Conservation (phyloP, 2,797 vertebrate species). For the Pyrocephalus nanus region DNA sequence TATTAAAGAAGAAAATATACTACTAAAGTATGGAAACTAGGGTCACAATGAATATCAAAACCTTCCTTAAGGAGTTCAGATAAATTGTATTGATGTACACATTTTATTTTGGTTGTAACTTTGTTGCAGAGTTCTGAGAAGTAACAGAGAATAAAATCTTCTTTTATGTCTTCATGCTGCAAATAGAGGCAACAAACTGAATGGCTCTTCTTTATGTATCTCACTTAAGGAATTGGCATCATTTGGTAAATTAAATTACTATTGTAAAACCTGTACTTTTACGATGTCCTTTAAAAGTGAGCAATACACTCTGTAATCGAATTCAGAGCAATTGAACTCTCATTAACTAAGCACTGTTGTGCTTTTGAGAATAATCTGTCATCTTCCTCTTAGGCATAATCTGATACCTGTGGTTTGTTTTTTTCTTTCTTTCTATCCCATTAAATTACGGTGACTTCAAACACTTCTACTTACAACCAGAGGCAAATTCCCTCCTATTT, state of each 20-base stretch:
- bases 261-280: background rate
- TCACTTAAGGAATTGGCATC: background rate
- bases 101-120: background rate
- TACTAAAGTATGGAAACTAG: background rate
- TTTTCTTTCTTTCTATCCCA: background rate
- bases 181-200: background rate
- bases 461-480: background rate
- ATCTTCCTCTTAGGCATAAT: background rate
- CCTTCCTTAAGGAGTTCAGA: background rate
- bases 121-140: background rate
- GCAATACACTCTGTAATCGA: background rate
- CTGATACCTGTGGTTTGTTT: background rate
- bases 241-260: background rate
- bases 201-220: background rate
- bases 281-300: background rate
- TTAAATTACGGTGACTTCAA: background rate
- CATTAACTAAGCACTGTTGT: background rate
- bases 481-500: background rate
- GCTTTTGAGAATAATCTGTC: background rate
- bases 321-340: background rate
- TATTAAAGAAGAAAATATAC: background rate
- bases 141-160: background rate
- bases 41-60: background rate
- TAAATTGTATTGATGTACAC: accelerated
- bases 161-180: background rate